Evolutionary conservation across 2,113 vertebrate genomes (phyloP).

Genomic region (Trematocara macrostoma): DNA sequence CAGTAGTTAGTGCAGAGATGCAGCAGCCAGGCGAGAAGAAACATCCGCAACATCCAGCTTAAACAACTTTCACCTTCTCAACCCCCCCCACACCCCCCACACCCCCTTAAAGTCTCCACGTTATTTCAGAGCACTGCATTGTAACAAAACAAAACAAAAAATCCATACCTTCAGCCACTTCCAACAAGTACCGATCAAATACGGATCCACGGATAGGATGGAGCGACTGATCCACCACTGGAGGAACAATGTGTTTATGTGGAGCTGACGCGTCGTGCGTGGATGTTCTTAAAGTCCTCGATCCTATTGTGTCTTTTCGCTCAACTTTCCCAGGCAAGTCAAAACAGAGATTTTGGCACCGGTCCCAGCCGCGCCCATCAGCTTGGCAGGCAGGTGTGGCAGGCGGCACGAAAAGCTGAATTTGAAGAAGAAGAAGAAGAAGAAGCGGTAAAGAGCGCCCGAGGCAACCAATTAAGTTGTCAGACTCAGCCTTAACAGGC

Average conservation of each 20-base stretch:
- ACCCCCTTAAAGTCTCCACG: not conserved
- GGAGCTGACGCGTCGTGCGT: slow-evolving; percentile 26
- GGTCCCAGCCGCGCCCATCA: slow-evolving; percentile 69
- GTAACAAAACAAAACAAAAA: not conserved
- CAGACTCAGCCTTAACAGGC: slow-evolving; percentile 7
- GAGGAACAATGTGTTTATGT: not conserved
- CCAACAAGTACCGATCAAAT: not conserved
- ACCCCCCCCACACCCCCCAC: too few species aligned
- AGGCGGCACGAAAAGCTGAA: slow-evolving; percentile 8
- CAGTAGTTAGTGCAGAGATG: slow-evolving; percentile 27
- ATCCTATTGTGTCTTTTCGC: slow-evolving; percentile 46
- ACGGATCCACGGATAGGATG: not conserved
- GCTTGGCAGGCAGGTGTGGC: slow-evolving; percentile 61
- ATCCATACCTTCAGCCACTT: slow-evolving; percentile 44
- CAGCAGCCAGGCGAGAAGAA: slow-evolving; percentile 10
- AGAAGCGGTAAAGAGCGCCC: slow-evolving; percentile 36
- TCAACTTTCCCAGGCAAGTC: slow-evolving; percentile 64
- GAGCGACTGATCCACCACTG: not conserved
- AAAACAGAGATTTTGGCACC: slow-evolving; percentile 60
- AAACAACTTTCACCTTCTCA: not conserved
- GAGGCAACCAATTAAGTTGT: slow-evolving; percentile 46
- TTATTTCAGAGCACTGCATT: not conserved
- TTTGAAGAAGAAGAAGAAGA: not conserved
- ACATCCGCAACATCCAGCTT: not conserved
- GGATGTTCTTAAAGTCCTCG: slow-evolving; percentile 47